Conservation (phyloP, 2,797 vertebrate species). For the Urocyon cinereoargenteus region DNA sequence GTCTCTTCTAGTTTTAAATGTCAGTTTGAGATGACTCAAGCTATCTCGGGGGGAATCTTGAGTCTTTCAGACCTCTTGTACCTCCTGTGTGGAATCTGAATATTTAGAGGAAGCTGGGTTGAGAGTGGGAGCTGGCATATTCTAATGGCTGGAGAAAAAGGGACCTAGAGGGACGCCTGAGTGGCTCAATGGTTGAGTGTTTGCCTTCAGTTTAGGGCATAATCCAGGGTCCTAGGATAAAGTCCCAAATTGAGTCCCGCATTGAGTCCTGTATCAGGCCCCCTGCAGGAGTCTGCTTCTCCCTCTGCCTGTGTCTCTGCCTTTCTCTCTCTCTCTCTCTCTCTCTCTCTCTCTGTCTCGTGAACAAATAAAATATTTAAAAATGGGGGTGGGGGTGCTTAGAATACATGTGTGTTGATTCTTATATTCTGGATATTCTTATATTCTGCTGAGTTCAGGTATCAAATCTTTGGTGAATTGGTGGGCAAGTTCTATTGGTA, state of each 20-base stretch:
- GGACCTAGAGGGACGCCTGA: no score
- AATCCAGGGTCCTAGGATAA: no score
- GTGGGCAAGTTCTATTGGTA: background rate
- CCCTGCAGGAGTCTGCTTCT: no score
- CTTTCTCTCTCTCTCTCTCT: no score
- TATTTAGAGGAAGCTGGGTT: background rate
- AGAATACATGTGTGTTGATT: background rate
- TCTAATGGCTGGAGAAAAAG: background rate
- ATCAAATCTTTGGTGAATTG: background rate
- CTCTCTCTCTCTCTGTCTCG: no score
- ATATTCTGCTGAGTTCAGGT: background rate
- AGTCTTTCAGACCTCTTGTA: background rate
- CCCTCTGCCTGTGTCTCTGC: no score
- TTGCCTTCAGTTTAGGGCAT: no score
- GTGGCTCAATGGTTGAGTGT: no score
- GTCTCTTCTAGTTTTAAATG: background rate
- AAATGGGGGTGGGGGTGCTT: no score
- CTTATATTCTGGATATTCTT: background rate
- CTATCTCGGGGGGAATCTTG: background rate
- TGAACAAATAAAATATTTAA: no score
- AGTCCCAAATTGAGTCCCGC: no score
- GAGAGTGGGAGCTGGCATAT: background rate
- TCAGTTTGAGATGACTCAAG: background rate
- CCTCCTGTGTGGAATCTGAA: background rate
- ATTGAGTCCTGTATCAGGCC: no score